These are phyloP conservation scores for Zaprionus nigranus DNA, from an alignment of 1,140 invertebrate species.

Conservation along the genomic window DNA sequence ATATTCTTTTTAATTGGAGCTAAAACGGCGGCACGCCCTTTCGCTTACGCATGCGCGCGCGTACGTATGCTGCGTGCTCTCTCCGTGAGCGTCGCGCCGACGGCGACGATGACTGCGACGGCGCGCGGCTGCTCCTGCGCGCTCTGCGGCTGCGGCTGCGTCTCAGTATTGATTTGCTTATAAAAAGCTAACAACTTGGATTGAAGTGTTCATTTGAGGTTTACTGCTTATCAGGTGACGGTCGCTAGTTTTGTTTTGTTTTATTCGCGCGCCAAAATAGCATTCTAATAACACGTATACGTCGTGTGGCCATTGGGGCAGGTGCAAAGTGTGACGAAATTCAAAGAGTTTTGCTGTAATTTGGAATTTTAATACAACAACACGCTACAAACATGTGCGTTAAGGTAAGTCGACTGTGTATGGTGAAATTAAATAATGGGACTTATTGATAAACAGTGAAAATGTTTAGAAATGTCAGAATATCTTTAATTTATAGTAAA, in stretches of 20 bases:
- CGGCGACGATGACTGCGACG: constrained; percentile 25
- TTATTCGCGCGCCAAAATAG: constrained; percentile 44
- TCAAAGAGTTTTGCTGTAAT: neutral
- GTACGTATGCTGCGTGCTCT: constrained; percentile 30
- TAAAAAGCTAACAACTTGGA: constrained; percentile 64
- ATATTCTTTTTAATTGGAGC: constrained; percentile 5
- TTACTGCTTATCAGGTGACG: constrained; percentile 67
- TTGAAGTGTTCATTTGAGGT: constrained; percentile 60
- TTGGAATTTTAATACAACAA: constrained; percentile 29
- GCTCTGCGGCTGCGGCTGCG: constrained; percentile 29
- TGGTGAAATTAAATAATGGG: neutral
- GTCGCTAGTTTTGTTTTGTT: constrained; percentile 44
- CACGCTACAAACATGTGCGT: constrained; percentile 41
- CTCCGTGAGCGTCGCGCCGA: constrained; percentile 29
- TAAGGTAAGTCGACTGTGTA: constrained; percentile 25
- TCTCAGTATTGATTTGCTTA: constrained; percentile 31
- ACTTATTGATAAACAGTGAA: too few species aligned
- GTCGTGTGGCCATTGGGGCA: constrained; percentile 55
- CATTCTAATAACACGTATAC: constrained; percentile 62
- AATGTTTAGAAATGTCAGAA: too few species aligned
- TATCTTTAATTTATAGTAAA: neutral
- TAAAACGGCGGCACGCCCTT: constrained; percentile 41
- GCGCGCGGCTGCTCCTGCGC: constrained; percentile 17
- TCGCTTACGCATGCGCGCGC: constrained; percentile 41
- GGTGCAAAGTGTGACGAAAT: constrained; percentile 22